phyloP scores from a whole-genome alignment of 2,797 vertebrate species.

The Acrossocheilus wenchowensis region DNA sequence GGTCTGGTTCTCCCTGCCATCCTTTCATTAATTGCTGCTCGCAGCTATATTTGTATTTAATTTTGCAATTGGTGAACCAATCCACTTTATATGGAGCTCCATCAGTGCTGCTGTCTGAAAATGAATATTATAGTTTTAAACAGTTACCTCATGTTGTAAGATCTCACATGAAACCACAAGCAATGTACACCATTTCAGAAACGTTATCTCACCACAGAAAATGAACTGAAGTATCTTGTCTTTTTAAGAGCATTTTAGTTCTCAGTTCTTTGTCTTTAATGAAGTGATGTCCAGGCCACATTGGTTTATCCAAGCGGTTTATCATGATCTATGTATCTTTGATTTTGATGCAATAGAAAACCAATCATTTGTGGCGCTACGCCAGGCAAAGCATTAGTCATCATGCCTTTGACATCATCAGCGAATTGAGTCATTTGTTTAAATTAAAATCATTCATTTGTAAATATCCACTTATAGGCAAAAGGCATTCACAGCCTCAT shows the following conservation, averaged over 20 bases:
- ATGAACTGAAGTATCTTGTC: conserved; percentile 60
- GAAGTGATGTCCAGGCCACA: conserved; percentile 72
- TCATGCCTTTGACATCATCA: conserved; percentile 81
- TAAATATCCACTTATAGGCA: conserved; percentile 80
- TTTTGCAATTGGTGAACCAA: not conserved
- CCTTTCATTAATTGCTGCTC: not conserved
- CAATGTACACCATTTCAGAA: not conserved
- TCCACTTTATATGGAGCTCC: not conserved
- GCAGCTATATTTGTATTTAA: not conserved
- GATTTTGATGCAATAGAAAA: conserved; percentile 86
- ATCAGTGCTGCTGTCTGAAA: not conserved
- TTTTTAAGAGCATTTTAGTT: conserved; percentile 63
- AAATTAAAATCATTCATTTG: conserved; percentile 85
- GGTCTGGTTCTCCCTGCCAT: not conserved
- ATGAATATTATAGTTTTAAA: not conserved
- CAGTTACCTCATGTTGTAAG: not conserved
- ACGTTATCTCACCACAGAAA: not conserved
- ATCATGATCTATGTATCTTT: conserved; percentile 86
- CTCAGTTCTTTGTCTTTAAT: conserved; percentile 74
- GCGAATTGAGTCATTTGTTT: conserved; percentile 83
- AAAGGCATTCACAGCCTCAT: conserved; percentile 72
- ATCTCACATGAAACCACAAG: not conserved
- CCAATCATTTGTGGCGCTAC: conserved; percentile 82
- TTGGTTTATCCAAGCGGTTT: conserved; percentile 80
- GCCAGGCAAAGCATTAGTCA: conserved; percentile 83